phyloP scores from a whole-genome alignment of 2,797 vertebrate species.

The Chelon labrosus region DNA sequence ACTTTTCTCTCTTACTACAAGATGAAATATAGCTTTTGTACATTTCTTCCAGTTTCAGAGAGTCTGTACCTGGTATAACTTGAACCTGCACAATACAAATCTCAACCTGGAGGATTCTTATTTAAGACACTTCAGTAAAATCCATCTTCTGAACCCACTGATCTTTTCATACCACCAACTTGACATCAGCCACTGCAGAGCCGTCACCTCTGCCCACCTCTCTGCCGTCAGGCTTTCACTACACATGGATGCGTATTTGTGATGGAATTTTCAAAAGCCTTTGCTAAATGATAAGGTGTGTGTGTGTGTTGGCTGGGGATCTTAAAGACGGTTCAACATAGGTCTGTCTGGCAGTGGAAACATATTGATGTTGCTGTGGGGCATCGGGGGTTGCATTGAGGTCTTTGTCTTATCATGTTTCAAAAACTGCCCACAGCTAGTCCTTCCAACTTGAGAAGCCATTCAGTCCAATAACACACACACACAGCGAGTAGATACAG shows the following conservation, averaged over 20 bases:
- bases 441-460: slow-evolving; percentile 33
- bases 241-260: slow-evolving; percentile 18
- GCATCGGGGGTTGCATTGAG: slow-evolving; percentile 42
- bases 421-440: slow-evolving; percentile 60
- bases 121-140: not conserved
- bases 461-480: slow-evolving; percentile 28
- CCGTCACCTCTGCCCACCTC: slow-evolving; percentile 31
- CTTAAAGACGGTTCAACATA: slow-evolving; percentile 44
- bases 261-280: slow-evolving; percentile 51
- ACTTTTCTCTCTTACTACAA: not conserved
- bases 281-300: slow-evolving; percentile 49
- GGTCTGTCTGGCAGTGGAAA: slow-evolving; percentile 46
- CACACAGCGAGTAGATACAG: not conserved
- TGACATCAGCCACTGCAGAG: slow-evolving; percentile 30
- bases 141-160: not conserved
- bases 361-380: slow-evolving; percentile 51
- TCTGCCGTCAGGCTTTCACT: slow-evolving; percentile 39
- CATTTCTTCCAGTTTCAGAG: not conserved
- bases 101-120: not conserved
- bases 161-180: not conserved
- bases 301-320: slow-evolving; percentile 49
- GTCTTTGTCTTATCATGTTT: slow-evolving; percentile 69
- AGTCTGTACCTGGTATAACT: slow-evolving; percentile 2
- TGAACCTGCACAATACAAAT: not conserved
- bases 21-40: not conserved